Evolutionary conservation across 2,888 invertebrate species (phyloP).

Genomic region (Barypeithes pellucidus): DNA sequence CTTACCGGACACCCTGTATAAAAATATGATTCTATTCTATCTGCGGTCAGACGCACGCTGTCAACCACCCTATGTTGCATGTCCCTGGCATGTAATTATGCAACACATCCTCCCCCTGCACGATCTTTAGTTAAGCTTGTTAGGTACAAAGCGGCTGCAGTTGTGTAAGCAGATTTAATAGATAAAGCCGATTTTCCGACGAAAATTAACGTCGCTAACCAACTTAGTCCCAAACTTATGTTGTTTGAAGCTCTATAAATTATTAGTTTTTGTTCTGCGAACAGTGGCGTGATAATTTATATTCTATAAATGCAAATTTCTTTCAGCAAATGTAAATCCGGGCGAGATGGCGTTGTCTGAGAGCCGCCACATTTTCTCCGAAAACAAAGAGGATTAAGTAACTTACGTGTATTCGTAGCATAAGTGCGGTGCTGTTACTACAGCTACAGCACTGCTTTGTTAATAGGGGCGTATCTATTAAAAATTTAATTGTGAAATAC

Average conservation of each 20-base stretch:
- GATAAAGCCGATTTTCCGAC: conserved; percentile 45
- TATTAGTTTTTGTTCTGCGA: neutral
- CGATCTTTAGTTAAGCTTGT: conserved; percentile 51
- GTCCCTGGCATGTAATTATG: conserved; percentile 47
- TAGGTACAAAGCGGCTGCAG: conserved; percentile 45
- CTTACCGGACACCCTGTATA: too few species aligned
- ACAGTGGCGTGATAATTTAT: conserved; percentile 12
- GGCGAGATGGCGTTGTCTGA: too few species aligned
- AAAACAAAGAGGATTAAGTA: too few species aligned
- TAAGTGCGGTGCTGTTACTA: too few species aligned
- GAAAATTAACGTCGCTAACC: conserved; percentile 39
- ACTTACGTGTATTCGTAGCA: too few species aligned
- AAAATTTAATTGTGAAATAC: too few species aligned
- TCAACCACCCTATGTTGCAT: conserved; percentile 30
- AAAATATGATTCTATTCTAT: too few species aligned
- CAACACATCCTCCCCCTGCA: conserved; percentile 43
- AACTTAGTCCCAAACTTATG: conserved; percentile 20
- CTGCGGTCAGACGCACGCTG: conserved; percentile 28
- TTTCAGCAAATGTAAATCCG: too few species aligned
- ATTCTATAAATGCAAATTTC: too few species aligned
- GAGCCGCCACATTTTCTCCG: too few species aligned
- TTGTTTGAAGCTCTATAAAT: conserved; percentile 16
- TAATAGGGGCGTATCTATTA: too few species aligned
- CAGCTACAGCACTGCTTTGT: too few species aligned
- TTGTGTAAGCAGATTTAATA: conserved; percentile 52